These are phyloP conservation scores for Bubalus kerabau DNA, from an alignment of 2,113 vertebrate species.

Conservation along the genomic window DNA sequence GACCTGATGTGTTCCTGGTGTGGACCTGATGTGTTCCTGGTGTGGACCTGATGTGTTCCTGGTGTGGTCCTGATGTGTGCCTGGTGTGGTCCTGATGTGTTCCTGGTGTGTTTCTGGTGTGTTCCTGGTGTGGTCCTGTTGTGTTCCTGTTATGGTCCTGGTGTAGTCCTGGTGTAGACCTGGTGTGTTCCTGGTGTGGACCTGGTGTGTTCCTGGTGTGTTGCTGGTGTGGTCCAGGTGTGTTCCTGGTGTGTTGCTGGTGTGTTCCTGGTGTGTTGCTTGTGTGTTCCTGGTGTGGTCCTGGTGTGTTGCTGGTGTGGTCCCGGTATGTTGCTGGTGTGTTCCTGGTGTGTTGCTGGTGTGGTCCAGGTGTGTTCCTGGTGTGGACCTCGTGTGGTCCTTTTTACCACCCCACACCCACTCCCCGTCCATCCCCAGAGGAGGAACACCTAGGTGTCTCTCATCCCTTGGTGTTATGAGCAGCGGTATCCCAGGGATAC, in stretches of 20 bases:
- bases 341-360: not conserved
- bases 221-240: not conserved
- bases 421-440: not conserved
- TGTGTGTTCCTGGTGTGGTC: accelerated
- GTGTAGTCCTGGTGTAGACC: not conserved
- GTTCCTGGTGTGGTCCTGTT: accelerated
- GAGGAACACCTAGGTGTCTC: not conserved
- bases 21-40: not conserved
- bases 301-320: accelerated
- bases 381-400: not conserved
- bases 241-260: no score
- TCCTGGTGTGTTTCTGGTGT: accelerated
- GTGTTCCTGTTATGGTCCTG: not conserved
- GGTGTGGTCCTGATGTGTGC: accelerated
- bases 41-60: not conserved
- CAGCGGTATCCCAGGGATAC: not conserved
- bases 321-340: accelerated
- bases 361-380: accelerated
- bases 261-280: accelerated
- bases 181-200: not conserved
- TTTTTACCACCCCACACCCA: not conserved
- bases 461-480: not conserved
- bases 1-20: not conserved
- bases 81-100: not conserved
- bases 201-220: accelerated